A percentile compares a stretch with the other conserved stretches of the same genome.
phyloP scores from a whole-genome alignment of 2,888 invertebrate genomes.

The Omphaloscelis lunosa region DNA sequence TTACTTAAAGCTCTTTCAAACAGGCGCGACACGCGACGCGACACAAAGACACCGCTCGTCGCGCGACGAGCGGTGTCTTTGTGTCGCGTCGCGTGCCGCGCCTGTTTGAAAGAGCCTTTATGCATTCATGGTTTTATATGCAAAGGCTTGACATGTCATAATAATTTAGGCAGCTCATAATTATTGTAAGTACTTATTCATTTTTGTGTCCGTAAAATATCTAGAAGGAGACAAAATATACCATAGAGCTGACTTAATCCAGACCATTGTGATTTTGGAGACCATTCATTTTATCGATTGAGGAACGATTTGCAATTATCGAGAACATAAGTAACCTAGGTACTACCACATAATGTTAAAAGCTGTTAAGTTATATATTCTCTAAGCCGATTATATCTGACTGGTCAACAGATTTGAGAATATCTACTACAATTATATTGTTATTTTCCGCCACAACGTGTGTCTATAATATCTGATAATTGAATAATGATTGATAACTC shows the following conservation, averaged over 20 bases:
- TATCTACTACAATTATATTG: constrained; percentile 1
- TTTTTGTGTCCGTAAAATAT: not conserved
- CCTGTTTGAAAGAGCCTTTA: too few relatives aligned
- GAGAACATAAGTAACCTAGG: not conserved
- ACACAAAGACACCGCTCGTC: too few relatives aligned
- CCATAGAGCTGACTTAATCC: not conserved
- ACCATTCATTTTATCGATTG: not conserved
- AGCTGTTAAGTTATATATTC: not conserved
- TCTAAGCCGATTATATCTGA: not conserved
- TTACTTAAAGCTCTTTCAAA: too few relatives aligned
- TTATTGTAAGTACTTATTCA: too few relatives aligned
- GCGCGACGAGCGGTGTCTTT: too few relatives aligned
- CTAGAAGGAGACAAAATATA: not conserved
- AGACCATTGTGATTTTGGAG: not conserved
- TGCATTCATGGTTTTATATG: not conserved
- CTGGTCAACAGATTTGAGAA: not conserved
- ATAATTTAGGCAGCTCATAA: not conserved
- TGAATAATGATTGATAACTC: constrained; percentile 6
- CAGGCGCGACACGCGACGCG: too few relatives aligned
- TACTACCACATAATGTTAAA: not conserved
- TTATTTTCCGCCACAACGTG: not conserved
- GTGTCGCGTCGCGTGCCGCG: too few relatives aligned
- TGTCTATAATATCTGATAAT: not conserved
- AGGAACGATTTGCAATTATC: not conserved
- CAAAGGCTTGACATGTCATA: not conserved